These are phyloP conservation scores for Crotophaga sulcirostris DNA, from an alignment of 2,113 vertebrate genomes.

Conservation along the genomic window DNA sequence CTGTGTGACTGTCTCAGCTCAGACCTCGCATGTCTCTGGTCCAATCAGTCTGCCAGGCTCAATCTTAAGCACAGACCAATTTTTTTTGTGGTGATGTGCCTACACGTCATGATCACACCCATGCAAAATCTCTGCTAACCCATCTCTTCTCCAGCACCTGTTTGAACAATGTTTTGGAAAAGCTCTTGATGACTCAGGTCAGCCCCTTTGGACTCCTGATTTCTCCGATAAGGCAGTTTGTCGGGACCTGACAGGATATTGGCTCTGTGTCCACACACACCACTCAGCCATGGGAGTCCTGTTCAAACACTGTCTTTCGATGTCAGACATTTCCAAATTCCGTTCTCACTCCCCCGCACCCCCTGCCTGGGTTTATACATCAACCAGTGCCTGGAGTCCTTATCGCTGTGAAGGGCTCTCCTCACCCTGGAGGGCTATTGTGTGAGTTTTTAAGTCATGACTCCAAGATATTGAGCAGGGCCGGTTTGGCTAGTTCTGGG, in stretches of 20 bases:
- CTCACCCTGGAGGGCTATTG: constrained; percentile 56
- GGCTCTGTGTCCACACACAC: constrained; percentile 1
- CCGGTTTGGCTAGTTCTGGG: constrained; percentile 67
- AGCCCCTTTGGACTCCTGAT: neutral
- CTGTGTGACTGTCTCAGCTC: neutral
- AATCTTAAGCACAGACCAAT: neutral
- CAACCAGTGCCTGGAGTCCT: constrained; percentile 62
- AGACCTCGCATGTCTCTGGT: neutral
- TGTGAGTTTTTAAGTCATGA: constrained; percentile 58
- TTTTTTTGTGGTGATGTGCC: neutral
- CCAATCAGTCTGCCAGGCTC: fast-evolving
- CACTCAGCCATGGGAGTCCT: constrained; percentile 43
- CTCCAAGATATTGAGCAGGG: constrained; percentile 57
- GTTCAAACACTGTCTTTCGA: constrained; percentile 52
- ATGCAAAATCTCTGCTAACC: neutral
- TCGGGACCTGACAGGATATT: neutral
- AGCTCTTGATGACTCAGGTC: neutral
- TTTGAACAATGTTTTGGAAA: constrained; percentile 9
- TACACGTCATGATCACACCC: neutral
- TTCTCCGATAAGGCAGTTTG: neutral
- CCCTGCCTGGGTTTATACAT: constrained; percentile 62
- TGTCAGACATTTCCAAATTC: constrained; percentile 63
- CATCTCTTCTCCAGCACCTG: neutral
- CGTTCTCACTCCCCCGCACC: constrained; percentile 27
- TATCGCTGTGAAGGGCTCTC: constrained; percentile 55